These are phyloP conservation scores for Osmoderma eremita DNA, from an alignment of 2,888 invertebrate species.

Conservation along the genomic window DNA sequence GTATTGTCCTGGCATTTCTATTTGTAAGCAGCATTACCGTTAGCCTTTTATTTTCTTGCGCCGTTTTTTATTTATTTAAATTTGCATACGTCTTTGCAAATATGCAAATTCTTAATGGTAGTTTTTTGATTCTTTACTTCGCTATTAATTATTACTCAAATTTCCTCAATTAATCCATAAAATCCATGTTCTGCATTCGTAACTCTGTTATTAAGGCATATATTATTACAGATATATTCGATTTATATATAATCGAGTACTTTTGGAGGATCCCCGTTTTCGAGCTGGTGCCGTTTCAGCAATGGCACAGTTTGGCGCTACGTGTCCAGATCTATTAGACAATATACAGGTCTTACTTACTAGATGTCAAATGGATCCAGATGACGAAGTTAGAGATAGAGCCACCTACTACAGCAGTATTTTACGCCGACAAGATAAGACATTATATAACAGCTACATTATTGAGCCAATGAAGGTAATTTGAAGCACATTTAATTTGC, in stretches of 20 bases:
- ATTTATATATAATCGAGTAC: slow-evolving; percentile 90
- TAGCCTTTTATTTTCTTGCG: no score
- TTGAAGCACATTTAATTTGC: no score
- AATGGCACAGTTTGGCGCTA: slow-evolving; percentile 97
- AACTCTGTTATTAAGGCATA: background rate
- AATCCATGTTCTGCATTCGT: background rate
- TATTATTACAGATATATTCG: slow-evolving; percentile 73
- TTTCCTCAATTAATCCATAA: slow-evolving; percentile 17
- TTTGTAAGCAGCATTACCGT: no score
- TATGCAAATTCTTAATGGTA: no score
- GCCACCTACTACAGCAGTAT: slow-evolving; percentile 96
- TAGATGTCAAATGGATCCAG: slow-evolving; percentile 94
- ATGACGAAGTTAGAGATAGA: slow-evolving; percentile 98
- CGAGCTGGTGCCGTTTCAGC: slow-evolving; percentile 98
- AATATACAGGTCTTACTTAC: slow-evolving; percentile 85
- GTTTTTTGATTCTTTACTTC: no score
- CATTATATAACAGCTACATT: slow-evolving; percentile 81
- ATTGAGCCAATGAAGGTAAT: slow-evolving; percentile 73
- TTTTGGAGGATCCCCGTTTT: slow-evolving; percentile 95
- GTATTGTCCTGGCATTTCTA: no score
- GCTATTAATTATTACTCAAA: no score
- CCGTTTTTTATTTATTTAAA: no score
- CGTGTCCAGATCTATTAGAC: slow-evolving; percentile 86
- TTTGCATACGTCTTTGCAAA: no score
- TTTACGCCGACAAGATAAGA: slow-evolving; percentile 75